These are phyloP conservation scores for Cossypha dichroa DNA, from an alignment of 2,797 vertebrate genomes.

Conservation along the genomic window DNA sequence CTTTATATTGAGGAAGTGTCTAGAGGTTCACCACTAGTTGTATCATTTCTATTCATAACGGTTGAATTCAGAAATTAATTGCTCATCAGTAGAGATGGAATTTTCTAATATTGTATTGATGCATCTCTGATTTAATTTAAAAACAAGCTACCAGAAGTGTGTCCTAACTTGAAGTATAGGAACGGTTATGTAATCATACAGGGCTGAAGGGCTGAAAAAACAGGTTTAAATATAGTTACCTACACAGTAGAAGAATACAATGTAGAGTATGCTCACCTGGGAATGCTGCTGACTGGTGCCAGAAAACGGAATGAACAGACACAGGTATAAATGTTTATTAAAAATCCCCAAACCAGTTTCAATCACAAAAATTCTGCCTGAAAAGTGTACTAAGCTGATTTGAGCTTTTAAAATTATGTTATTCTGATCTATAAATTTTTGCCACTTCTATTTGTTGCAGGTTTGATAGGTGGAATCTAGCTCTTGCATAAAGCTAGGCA, in stretches of 20 bases:
- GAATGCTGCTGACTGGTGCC: background rate
- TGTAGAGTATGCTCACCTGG: background rate
- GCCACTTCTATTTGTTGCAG: background rate
- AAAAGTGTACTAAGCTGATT: background rate
- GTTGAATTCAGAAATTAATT: background rate
- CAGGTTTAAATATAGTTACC: background rate
- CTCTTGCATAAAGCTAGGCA: background rate
- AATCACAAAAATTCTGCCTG: accelerated
- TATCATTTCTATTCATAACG: background rate
- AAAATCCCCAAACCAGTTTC: background rate
- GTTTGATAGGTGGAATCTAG: background rate
- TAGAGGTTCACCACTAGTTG: background rate
- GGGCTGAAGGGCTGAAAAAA: background rate
- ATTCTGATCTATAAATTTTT: background rate
- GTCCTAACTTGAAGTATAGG: background rate
- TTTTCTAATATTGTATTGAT: background rate
- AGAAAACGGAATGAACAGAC: background rate
- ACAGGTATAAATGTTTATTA: background rate
- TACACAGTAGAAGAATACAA: background rate
- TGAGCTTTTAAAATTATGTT: background rate
- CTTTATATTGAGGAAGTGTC: background rate
- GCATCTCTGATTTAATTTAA: background rate
- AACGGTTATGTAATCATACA: background rate
- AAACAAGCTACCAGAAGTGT: background rate
- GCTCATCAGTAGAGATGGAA: background rate